These are phyloP conservation scores for Parazoanthus atlanticus DNA, from an alignment of 92 coral and sea anemone genomes.

Conservation along the genomic window DNA sequence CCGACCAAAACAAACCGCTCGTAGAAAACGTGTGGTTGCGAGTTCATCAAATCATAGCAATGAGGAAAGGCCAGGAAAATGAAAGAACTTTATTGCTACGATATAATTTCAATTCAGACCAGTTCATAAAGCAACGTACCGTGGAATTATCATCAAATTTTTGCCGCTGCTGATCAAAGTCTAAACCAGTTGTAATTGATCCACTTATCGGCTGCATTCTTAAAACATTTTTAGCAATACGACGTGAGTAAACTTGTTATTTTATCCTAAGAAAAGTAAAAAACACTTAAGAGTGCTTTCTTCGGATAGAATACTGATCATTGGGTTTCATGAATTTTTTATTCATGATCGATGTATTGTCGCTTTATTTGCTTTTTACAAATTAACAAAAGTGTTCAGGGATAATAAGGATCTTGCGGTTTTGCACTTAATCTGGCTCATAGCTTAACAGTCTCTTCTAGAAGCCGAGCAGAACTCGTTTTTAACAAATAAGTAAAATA, in stretches of 20 bases:
- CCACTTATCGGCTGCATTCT: not conserved
- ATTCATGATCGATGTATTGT: not conserved
- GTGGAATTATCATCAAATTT: no score
- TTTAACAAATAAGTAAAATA: no score
- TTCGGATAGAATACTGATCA: not conserved
- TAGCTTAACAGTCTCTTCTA: not conserved
- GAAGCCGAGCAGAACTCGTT: not conserved
- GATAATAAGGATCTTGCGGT: not conserved
- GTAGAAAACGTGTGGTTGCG: no score
- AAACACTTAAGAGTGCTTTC: not conserved
- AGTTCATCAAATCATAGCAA: no score
- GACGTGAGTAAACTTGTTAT: not conserved
- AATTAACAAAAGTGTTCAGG: not conserved
- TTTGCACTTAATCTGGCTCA: not conserved
- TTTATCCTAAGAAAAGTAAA: no score
- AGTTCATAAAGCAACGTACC: no score
- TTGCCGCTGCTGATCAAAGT: no score
- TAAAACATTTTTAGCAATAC: no score
- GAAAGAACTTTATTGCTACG: no score
- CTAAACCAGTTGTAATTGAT: not conserved
- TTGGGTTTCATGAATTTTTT: not conserved
- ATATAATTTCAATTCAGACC: no score
- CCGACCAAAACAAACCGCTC: no score
- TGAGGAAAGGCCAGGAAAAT: no score
- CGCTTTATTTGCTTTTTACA: not conserved